These are phyloP conservation scores for Ridgeia piscesae DNA, from an alignment of 1,140 invertebrate genomes.

Conservation along the genomic window DNA sequence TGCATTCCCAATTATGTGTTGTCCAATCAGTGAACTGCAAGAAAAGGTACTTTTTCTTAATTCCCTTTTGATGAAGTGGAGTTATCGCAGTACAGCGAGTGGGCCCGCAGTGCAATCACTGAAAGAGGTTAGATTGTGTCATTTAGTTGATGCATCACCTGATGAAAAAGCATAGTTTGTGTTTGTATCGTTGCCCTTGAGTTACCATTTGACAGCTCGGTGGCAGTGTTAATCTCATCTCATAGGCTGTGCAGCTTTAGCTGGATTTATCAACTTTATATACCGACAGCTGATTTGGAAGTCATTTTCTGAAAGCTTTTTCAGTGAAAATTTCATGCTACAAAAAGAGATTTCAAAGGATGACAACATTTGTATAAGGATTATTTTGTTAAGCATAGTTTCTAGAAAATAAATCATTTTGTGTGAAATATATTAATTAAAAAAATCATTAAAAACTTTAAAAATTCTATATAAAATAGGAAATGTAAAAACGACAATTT, in stretches of 20 bases:
- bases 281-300: neutral
- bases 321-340: neutral
- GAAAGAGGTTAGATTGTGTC: neutral
- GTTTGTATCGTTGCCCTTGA: neutral
- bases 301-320: neutral
- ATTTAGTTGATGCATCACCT: neutral
- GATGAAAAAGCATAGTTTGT: neutral
- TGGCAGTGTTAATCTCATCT: neutral
- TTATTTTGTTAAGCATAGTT: neutral
- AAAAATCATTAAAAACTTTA: too few species aligned
- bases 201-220: neutral
- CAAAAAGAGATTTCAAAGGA: neutral
- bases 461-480: too few species aligned
- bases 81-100: neutral
- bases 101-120: neutral
- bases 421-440: too few species aligned
- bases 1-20: neutral
- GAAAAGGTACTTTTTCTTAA: neutral
- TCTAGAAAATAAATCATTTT: too few species aligned
- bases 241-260: neutral
- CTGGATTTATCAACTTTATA: neutral
- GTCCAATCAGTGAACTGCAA: neutral
- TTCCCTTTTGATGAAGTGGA: neutral
- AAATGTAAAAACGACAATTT: too few species aligned
- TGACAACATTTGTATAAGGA: neutral